phyloP scores from a whole-genome alignment of 2,113 vertebrate genomes.

The Pipa parva region DNA sequence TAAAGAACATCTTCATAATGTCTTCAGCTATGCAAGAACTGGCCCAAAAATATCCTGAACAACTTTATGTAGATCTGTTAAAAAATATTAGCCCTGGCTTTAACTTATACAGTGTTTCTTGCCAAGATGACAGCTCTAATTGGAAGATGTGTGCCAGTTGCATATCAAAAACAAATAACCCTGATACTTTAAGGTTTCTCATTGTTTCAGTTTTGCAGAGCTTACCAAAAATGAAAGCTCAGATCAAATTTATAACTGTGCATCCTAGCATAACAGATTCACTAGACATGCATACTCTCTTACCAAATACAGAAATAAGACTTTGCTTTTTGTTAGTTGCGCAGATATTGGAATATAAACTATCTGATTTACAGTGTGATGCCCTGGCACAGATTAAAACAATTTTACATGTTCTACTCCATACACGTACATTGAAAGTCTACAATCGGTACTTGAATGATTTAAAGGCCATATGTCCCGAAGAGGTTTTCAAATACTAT shows the following conservation, averaged over 20 bases:
- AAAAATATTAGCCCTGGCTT: conserved; percentile 47
- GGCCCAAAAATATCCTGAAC: conserved; percentile 49
- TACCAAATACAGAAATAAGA: conserved; percentile 48
- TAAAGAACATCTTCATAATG: conserved; percentile 56
- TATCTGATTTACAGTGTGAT: conserved; percentile 44
- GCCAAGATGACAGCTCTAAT: conserved; percentile 46
- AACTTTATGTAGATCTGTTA: conserved; percentile 53
- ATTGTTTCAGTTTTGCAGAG: conserved; percentile 56
- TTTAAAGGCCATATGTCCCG: conserved; percentile 48
- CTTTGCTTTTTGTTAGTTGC: conserved; percentile 52
- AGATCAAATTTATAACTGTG: conserved; percentile 50
- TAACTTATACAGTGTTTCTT: conserved; percentile 51
- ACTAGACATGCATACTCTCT: conserved; percentile 47
- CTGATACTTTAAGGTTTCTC: conserved; percentile 51
- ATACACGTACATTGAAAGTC: conserved; percentile 40
- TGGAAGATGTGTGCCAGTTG: conserved; percentile 53
- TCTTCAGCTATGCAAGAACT: conserved; percentile 51
- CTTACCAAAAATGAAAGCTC: conserved; percentile 51
- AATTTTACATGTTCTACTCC: conserved; percentile 48
- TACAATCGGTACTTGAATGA: conserved; percentile 47
- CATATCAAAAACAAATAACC: conserved; percentile 48
- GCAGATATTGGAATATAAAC: conserved; percentile 51
- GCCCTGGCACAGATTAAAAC: conserved; percentile 50
- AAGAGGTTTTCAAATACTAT: conserved; percentile 52
- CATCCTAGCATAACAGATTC: conserved; percentile 48